Evolutionary conservation across 2,797 vertebrate genomes (phyloP), one percentile per base, ranked within the genome.

Genomic region (Pipistrellus kuhlii): DNA sequence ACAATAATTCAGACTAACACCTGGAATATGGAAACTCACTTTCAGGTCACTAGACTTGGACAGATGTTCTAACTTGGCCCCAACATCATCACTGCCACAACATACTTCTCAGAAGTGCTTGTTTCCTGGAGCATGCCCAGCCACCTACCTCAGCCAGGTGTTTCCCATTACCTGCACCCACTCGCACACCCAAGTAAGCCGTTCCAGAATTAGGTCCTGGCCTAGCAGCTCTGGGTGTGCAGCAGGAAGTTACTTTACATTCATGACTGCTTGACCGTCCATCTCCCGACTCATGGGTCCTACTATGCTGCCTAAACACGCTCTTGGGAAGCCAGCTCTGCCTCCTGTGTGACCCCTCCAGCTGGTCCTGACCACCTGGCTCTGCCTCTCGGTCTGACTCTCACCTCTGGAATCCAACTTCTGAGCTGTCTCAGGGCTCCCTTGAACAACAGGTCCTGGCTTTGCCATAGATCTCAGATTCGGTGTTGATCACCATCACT

Each of bases 111-210:
- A 94, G 95, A 94, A 93, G 78, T 5, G 55, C 80, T 66, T 71
- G 87, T 62, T 96, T 94, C 90, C 94, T 91, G 94, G 94, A 90
- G 64, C 25, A 14, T 3, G 20, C 85, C 95, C 94, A 92, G 90
- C 85, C 94, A 8, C 93, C 96, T 66, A 95, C 95, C 38, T 86
- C 41, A 44, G 17, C 95, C 96, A 97, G 95, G 95, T 96, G 95
- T 88, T 95, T 78, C 90, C 94, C 94, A 95, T 95, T 93, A 96
- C 88, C 78, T 86, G 85, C 92, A 93, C 91, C 92, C 93, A 97
- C 93, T 84, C 38, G 10, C 73, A 62, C 14, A 30, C 71, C 85
- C 83, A 80, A 71, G 85, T 57, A 88, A 94, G 94, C 62, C 94
- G 82, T 73, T 90, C 68, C 71, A 95, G 89, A 89, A 85, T 72